Conservation (phyloP, 53 echinoderm and acorn worm genomes). For the Henricia sp. region DNA sequence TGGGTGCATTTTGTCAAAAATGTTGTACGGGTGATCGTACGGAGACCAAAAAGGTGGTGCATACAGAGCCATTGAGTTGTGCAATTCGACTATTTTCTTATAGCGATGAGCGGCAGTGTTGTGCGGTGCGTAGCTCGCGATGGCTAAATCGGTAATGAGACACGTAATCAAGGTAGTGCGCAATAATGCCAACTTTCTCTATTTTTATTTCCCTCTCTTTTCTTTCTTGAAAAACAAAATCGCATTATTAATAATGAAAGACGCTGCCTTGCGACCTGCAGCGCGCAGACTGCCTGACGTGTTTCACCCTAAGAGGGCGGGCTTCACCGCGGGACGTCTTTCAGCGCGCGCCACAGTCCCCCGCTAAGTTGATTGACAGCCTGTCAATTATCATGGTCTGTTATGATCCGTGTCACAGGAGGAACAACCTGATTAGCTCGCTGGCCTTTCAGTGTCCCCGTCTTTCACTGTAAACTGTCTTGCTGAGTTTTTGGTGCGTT, state of each 20-base stretch:
- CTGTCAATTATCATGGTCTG: slow-evolving; percentile 45
- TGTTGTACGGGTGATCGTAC: slow-evolving; percentile 14
- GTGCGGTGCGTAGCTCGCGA: no score
- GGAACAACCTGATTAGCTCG: slow-evolving; percentile 50
- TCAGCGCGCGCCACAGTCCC: slow-evolving; percentile 36
- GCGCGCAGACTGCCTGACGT: slow-evolving; percentile 22
- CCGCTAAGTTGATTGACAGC: slow-evolving; percentile 36
- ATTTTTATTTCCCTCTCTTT: not conserved
- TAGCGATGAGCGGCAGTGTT: no score
- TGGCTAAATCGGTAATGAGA: no score
- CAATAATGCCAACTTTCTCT: no score
- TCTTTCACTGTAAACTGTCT: slow-evolving; percentile 11
- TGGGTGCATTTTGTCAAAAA: slow-evolving; percentile 2
- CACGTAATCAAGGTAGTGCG: no score
- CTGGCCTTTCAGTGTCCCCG: slow-evolving; percentile 16
- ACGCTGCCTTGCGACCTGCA: no score
- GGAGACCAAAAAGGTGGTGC: slow-evolving; percentile 23
- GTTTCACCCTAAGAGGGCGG: slow-evolving; percentile 60
- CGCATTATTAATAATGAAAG: no score
- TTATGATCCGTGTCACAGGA: slow-evolving; percentile 8
- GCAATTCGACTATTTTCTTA: no score
- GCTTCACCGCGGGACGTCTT: slow-evolving; percentile 64
- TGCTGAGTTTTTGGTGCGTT: not conserved
- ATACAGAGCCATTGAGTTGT: no score
- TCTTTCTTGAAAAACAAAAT: not conserved